Evolutionary conservation across 2,113 vertebrate species (phyloP), one percentile per base, ranked within the genome.

Genomic region (Vulpes lagopus): DNA sequence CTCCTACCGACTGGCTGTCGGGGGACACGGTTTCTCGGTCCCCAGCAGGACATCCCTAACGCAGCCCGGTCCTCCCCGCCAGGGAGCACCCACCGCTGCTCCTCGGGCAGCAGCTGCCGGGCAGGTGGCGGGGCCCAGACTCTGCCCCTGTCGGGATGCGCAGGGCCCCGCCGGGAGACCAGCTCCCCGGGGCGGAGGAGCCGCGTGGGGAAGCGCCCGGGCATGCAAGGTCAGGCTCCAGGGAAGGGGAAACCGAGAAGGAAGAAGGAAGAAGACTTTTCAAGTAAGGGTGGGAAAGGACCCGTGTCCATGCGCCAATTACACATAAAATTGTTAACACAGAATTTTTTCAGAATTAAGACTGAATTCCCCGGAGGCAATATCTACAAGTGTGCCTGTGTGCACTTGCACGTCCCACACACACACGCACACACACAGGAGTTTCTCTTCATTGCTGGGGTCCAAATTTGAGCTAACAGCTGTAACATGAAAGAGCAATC

Each of bases 401-500:
- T 32, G 60, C 1, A 0, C 4, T 43, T 5, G 5, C 10, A 9
- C 1, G 0, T 8, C 11, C 10, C 8, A 3, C 27, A 32, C 22
- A 25, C 23, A 69, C 60, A 55, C 14, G 23, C 59, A 81, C 6
- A 14, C 57, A 19, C 57, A 20, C 65, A n/a, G 7, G 1, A 8
- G 19, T 49, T 38, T 64, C 25, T 85, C 80, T 76, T n/a, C 11
- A 35, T 55, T 73, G 51, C 57, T 83, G 12, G 9, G 27, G 22
- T 60, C 89, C 74, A 95, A 59, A 73, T 91, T 32, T 84, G 59
- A 76, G 60, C 78, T 67, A 71, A 87, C 23, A 93, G 60, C 51
- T 95, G 38, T 60, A 83, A 65, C 49, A 20, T 16, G 12, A 96
- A 97, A 84, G 43, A 80, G 22, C 55, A 97, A 84, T 96, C 84